Conservation (phyloP, 2,113 vertebrate species). For the Upupa epops region DNA sequence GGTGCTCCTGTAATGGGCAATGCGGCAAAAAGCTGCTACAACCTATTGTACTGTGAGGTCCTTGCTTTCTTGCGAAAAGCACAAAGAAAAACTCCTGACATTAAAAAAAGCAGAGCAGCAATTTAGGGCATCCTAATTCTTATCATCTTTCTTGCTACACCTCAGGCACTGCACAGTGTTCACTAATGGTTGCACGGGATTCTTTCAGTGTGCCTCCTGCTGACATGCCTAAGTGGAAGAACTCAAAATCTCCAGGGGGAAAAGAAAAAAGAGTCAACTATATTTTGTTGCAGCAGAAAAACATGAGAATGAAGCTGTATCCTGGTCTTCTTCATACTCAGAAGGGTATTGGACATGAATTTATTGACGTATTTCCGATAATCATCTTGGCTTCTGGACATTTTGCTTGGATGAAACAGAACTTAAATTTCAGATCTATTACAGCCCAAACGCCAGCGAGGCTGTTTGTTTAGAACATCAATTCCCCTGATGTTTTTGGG, state of each 20-base stretch:
- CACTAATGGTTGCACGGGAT: neutral
- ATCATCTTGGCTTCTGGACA: slow-evolving; percentile 21
- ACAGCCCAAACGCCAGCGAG: neutral
- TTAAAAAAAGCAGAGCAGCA: neutral
- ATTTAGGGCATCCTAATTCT: slow-evolving; percentile 10
- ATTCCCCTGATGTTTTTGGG: neutral
- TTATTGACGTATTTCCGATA: slow-evolving; percentile 35
- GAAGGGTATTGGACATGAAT: neutral
- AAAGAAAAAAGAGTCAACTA: neutral
- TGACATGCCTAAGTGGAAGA: slow-evolving; percentile 25
- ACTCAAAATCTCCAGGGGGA: neutral
- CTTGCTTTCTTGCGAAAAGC: slow-evolving; percentile 15
- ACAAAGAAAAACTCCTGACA: slow-evolving; percentile 26
- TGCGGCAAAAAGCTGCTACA: neutral
- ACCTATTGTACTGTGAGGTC: neutral
- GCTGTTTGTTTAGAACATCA: neutral
- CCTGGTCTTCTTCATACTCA: slow-evolving; percentile 39
- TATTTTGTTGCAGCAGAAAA: slow-evolving; percentile 37
- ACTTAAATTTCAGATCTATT: slow-evolving; percentile 19
- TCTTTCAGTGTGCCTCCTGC: neutral
- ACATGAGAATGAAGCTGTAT: neutral
- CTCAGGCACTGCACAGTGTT: slow-evolving; percentile 26
- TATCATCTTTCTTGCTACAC: neutral
- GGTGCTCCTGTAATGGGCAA: neutral
- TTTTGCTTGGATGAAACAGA: slow-evolving; percentile 30